Percentiles rank a stretch among this genome's conserved stretches.
Conservation (phyloP, 2,797 vertebrate genomes). For the Scyliorhinus canicula region DNA sequence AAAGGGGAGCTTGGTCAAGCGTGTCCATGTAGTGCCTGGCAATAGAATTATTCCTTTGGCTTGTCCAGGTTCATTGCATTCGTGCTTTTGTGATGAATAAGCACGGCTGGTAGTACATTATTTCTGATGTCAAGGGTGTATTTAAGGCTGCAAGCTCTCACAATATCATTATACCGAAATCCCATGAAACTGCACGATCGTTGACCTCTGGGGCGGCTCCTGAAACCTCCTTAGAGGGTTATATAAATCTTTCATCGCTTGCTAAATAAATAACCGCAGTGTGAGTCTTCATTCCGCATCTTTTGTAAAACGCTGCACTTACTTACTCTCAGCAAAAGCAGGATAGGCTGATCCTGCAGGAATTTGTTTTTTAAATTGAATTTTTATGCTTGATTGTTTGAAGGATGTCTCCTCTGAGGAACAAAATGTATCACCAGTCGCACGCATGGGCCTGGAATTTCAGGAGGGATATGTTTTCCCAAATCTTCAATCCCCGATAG, state of each 20-base stretch:
- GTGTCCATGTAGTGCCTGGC: background rate
- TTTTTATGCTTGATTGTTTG: background rate
- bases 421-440: background rate
- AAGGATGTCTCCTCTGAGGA: background rate
- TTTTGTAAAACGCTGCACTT: background rate
- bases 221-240: background rate
- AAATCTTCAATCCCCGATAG: background rate
- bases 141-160: background rate
- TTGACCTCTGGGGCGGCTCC: background rate
- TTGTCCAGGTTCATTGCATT: background rate
- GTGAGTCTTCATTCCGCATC: background rate
- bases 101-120: background rate
- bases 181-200: background rate
- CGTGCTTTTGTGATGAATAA: background rate
- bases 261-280: background rate
- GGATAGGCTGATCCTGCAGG: background rate
- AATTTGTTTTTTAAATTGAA: background rate
- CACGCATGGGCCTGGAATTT: background rate
- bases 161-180: background rate
- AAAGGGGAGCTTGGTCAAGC: background rate
- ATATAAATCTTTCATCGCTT: constrained; percentile 13
- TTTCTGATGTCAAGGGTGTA: background rate
- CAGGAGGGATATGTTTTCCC: background rate
- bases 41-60: background rate
- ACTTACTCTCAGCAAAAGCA: background rate